Percentiles rank a stretch among this genome's conserved stretches.
Conservation (phyloP, 2,797 vertebrate species). For the Diceros bicornis region DNA sequence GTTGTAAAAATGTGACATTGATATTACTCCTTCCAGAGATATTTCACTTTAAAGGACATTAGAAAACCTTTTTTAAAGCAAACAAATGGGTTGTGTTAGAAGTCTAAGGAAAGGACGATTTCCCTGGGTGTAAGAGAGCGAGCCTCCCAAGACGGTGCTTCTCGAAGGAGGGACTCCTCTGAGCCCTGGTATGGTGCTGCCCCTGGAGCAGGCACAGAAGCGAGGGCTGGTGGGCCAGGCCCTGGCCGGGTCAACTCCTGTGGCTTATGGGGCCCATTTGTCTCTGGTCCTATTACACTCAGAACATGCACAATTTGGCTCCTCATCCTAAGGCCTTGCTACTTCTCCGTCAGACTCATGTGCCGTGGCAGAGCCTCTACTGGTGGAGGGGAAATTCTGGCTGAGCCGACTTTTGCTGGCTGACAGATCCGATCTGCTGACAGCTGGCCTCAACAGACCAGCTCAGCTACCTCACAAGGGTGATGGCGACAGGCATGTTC, state of each 20-base stretch:
- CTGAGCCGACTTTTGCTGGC: not conserved
- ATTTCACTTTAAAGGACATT: not conserved
- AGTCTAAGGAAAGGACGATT: not conserved
- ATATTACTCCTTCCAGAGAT: not conserved
- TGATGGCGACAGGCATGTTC: not conserved
- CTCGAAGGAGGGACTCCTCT: not conserved
- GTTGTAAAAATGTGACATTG: not conserved
- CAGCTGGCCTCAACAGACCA: not conserved
- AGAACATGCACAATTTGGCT: fast-evolving
- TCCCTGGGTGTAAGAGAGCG: not conserved
- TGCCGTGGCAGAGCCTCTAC: not conserved
- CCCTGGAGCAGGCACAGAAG: not conserved
- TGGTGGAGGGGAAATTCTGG: not conserved
- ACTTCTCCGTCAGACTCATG: not conserved
- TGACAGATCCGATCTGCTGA: no score
- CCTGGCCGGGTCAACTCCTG: not conserved
- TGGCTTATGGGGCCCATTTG: not conserved
- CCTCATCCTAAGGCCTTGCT: not conserved
- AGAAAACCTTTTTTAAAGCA: not conserved
- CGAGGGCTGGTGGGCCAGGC: not conserved
- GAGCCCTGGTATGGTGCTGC: not conserved
- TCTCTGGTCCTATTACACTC: not conserved
- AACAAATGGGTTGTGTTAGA: not conserved
- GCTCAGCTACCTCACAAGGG: not conserved
- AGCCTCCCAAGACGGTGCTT: no score